Evolutionary conservation across 2,113 vertebrate genomes (phyloP), one percentile per base, ranked within the genome.

Genomic region (Alethe castanea): DNA sequence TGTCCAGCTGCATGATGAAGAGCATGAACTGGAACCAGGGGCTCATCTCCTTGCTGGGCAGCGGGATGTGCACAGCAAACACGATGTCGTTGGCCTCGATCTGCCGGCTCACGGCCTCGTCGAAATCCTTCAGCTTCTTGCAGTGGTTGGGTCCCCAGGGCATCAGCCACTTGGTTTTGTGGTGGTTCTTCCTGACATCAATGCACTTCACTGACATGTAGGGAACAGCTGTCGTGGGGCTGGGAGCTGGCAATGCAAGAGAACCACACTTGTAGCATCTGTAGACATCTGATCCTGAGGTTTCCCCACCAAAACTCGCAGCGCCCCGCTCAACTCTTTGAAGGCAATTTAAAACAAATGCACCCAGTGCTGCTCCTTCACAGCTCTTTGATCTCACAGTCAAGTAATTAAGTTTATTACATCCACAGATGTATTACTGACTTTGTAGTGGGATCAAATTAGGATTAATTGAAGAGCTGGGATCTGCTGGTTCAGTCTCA

Each of bases 21-120:
- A 99, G 97, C 98, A 99, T 99, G 91, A 99, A 99, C 95, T 99
- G 99, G 98, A 99, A 99, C 99, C 99, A 99, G 74, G 99, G 98
- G 91, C 98, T 99, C 99, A 99, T 99, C 98, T 99, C 99, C 95
- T 98, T 99, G 90, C 85, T 72, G 17, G 97, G 98, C 73, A 98
- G 97, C 2, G 99, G 99, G 44, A 99, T 97, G 86, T 99, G 99
- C 65, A 99, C 98, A 0, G 99, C 98, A 62, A 99, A 99, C 26
- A 99, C 99, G 8, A 99, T 99, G 88, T 99, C 98, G 26, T 99
- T 99, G 92, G 99, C 99, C 93, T 99, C 98, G 1, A 99, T 99
- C 96, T 98, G 98, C 92, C 98, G 98, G 62, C 98, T 98, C 96
- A 98, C 97, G 6, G 99, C 99, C 93, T 99, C 99, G 0, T 99